Evolutionary conservation across 2,113 vertebrate species (phyloP).

Genomic region (Cinclus mexicanus): DNA sequence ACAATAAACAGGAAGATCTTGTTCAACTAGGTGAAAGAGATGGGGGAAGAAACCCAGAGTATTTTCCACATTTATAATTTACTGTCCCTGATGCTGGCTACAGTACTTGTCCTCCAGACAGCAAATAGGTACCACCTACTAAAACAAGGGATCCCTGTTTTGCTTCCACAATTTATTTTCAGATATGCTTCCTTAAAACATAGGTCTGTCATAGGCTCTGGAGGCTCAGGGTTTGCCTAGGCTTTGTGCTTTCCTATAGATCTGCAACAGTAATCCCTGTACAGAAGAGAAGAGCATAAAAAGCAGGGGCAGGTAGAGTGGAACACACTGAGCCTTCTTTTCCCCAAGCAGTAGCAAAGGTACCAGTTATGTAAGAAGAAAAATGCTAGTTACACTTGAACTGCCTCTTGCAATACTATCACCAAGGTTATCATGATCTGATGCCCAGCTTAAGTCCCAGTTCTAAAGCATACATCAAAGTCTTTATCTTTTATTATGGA

Average conservation of each 20-base stretch:
- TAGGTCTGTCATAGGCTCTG: rapidly evolving
- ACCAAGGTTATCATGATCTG: background rate
- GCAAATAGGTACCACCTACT: background rate
- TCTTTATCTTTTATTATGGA: background rate
- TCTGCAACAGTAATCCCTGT: background rate
- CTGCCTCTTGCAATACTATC: background rate
- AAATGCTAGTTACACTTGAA: background rate
- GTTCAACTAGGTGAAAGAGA: background rate
- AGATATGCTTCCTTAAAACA: background rate
- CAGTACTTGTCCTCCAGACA: background rate
- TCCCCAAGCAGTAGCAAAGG: background rate
- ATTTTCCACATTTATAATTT: background rate
- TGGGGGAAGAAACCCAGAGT: background rate
- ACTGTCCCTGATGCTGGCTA: background rate
- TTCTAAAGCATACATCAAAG: background rate
- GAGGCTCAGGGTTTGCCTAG: background rate
- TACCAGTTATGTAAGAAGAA: background rate
- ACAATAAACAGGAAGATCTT: background rate
- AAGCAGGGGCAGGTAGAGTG: background rate
- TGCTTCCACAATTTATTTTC: background rate
- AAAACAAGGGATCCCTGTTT: background rate
- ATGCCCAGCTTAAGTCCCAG: background rate
- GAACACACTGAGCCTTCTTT: background rate
- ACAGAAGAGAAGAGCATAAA: background rate
- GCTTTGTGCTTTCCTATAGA: background rate